Percentiles rank a stretch among this genome's conserved stretches.
These are phyloP conservation scores for Pelecanus crispus DNA, from an alignment of 2,113 vertebrate genomes.

Conservation along the genomic window DNA sequence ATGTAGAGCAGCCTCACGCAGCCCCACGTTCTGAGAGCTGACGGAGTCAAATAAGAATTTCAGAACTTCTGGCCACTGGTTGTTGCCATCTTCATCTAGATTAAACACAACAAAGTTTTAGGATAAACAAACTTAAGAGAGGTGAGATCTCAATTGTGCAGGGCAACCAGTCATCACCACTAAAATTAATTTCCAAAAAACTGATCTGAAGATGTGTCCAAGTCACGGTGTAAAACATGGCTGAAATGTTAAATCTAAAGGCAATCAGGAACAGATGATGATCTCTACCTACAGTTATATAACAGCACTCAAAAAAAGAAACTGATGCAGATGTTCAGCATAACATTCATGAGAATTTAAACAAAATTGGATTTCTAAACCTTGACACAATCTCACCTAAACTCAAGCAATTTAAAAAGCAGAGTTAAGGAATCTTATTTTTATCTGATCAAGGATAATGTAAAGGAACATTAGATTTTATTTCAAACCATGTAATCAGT, in stretches of 20 bases:
- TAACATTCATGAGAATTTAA: background rate
- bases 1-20: conserved; percentile 95
- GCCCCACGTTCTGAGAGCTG: conserved; percentile 86
- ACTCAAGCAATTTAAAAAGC: background rate
- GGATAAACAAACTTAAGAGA: background rate
- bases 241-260: background rate
- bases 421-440: background rate
- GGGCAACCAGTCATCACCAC: background rate
- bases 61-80: conserved; percentile 95
- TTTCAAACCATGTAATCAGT: background rate
- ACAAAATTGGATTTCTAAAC: background rate
- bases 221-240: background rate
- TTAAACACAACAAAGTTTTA: background rate
- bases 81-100: conserved; percentile 95
- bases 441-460: background rate
- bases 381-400: background rate
- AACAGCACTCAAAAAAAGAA: background rate
- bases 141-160: background rate
- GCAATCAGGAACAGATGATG: background rate
- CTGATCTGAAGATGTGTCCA: background rate
- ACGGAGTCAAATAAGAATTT: conserved; percentile 98
- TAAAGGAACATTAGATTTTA: background rate
- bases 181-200: background rate
- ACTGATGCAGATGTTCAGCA: background rate
- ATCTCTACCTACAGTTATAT: background rate